Evolutionary conservation across 2,797 vertebrate species (phyloP).

Genomic region (Setipinna tenuifilis): DNA sequence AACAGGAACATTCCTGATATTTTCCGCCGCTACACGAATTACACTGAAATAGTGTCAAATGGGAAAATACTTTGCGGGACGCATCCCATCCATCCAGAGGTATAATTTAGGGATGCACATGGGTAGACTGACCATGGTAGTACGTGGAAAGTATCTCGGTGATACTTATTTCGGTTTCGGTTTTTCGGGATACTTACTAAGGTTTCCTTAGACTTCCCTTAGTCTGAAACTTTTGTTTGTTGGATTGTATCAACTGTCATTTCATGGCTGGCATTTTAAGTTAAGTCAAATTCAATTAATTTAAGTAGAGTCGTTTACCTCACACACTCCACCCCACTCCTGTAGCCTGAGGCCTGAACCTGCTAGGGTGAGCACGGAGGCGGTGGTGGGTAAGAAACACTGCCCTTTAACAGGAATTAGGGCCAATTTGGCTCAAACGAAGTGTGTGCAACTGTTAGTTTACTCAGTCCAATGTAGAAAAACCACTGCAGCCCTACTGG

Average conservation of each 20-base stretch:
- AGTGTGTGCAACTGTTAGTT: background rate
- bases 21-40: slow-evolving; percentile 15
- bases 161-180: no score
- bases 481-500: background rate
- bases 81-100: background rate
- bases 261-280: background rate
- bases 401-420: background rate
- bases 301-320: background rate
- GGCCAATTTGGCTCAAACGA: background rate
- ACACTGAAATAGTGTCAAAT: slow-evolving; percentile 14
- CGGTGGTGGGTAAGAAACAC: background rate
- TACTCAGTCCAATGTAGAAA: background rate
- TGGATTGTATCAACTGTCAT: background rate
- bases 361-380: background rate
- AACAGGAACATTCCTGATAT: slow-evolving; percentile 24
- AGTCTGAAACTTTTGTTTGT: background rate
- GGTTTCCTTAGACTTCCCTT: background rate
- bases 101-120: background rate
- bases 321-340: no score
- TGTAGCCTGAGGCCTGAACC: background rate
- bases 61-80: background rate
- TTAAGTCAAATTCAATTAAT: background rate
- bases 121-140: background rate
- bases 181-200: no score
- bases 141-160: background rate